phyloP scores from a whole-genome alignment of 1,140 invertebrate species.

The Xylocopa sonorina region DNA sequence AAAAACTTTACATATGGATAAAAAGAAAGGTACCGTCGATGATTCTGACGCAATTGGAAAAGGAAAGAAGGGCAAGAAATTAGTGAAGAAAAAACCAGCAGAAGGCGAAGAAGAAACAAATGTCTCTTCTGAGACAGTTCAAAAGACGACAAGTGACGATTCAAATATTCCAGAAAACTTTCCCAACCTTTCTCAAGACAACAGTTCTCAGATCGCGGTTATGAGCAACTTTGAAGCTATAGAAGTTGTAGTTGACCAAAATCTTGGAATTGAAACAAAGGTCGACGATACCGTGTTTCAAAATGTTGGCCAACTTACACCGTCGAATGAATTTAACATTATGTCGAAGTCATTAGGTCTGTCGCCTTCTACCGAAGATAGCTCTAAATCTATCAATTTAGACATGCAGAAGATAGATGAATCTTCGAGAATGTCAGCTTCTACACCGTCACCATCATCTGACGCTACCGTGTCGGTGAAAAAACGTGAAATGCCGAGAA shows the following conservation, averaged over 20 bases:
- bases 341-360: conserved; percentile 26
- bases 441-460: conserved; percentile 62
- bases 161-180: neutral
- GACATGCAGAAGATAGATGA: conserved; percentile 67
- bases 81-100: conserved; percentile 40
- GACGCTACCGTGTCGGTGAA: conserved; percentile 75
- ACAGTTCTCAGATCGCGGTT: conserved; percentile 41
- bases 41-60: conserved; percentile 36
- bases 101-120: conserved; percentile 31
- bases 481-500: conserved; percentile 79
- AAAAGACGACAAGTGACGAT: conserved; percentile 25
- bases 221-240: conserved; percentile 60
- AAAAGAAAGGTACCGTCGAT: conserved; percentile 52
- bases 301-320: conserved; percentile 22
- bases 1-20: conserved; percentile 73
- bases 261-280: conserved; percentile 57
- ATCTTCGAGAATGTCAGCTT: conserved; percentile 44
- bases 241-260: conserved; percentile 66
- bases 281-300: conserved; percentile 29
- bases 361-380: conserved; percentile 24
- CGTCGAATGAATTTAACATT: conserved; percentile 36
- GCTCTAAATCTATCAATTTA: conserved; percentile 19
- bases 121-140: neutral
- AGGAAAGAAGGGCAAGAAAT: conserved; percentile 47
- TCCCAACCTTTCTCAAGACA: conserved; percentile 34